Base-by-base conservation (phyloP, 2,113 vertebrate genomes). In the Cygnus buccinator region DNA sequence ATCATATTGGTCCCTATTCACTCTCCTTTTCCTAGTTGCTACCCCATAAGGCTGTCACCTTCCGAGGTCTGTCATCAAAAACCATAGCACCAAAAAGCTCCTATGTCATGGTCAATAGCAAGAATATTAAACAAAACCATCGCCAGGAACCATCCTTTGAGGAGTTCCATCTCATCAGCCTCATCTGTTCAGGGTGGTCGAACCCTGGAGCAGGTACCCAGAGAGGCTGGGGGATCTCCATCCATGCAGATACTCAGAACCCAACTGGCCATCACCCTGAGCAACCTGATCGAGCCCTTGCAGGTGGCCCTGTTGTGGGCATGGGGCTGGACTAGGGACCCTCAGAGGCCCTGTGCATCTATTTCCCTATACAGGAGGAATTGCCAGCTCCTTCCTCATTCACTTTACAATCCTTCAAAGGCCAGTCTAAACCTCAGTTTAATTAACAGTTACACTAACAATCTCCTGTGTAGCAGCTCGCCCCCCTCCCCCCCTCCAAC, bases 101-200 rank as follows among this genome's bases (percentile, higher is more conserved):
- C 58, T 54, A 37, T 0, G 0, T 43, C 31, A 75, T 13, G 15
- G 52, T 76, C 57, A 84, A 2, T 46, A 91, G 72, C 0, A 2
- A 76, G 6, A 54, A 11, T 22, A 82, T 73, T 87, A 72, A 87
- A 58, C 14, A 57, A 84, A 71, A 67, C 3, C 15, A 41, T 16
- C 33, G 22, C 10, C 26, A 35, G 52, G 31, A 83, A 68, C 14
- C 2, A 72, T 39, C 22, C 20, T 37, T n/a, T 52, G 22, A 84
- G 33, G 66, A 91, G 87, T 70, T 95, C 15, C 4, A 46, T 48
- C 28, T 79, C 3, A 0, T 22, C 43, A 79, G 23, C 39, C 74
- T 68, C 43, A 52, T 18, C 59, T 66, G 26, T 37, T 22, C 44
- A 76, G 31, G 26, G 44, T 39, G 29, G 29, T 8, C 6, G 1